Percentiles rank a stretch among this genome's conserved stretches.
Conservation (phyloP, 2,113 vertebrate species). For the Excalfactoria chinensis region DNA sequence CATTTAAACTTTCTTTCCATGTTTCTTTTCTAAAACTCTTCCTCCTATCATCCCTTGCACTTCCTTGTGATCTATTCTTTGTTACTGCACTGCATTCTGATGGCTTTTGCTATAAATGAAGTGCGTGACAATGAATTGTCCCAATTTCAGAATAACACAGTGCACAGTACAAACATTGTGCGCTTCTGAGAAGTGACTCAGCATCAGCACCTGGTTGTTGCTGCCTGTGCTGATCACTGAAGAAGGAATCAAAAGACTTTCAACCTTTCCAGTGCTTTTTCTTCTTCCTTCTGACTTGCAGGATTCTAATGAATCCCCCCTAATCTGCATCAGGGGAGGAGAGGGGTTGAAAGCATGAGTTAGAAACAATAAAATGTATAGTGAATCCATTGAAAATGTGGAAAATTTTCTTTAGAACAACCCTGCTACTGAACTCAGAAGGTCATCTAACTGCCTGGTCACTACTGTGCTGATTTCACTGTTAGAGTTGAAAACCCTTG, state of each 20-base stretch:
- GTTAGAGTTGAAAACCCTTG: background rate
- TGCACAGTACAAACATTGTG: rapidly evolving
- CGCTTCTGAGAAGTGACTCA: background rate
- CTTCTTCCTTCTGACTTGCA: background rate
- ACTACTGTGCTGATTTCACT: background rate
- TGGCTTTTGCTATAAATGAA: background rate
- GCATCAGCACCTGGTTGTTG: background rate
- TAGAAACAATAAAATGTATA: background rate
- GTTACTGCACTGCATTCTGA: background rate
- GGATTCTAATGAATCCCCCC: background rate
- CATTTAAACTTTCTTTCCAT: background rate
- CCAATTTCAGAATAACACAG: background rate
- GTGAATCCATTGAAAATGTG: background rate
- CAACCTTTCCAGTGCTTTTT: background rate
- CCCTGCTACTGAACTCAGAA: background rate
- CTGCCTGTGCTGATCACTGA: background rate
- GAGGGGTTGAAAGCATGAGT: background rate
- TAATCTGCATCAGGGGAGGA: background rate
- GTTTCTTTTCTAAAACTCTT: background rate
- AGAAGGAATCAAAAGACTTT: background rate
- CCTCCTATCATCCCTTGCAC: background rate
- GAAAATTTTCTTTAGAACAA: background rate
- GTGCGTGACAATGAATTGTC: background rate
- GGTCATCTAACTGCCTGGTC: background rate
- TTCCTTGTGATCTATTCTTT: background rate